A percentile compares a stretch with the other conserved stretches of the same genome.
Conservation (phyloP, 1,140 invertebrate genomes). For the Calliopsis andreniformis region DNA sequence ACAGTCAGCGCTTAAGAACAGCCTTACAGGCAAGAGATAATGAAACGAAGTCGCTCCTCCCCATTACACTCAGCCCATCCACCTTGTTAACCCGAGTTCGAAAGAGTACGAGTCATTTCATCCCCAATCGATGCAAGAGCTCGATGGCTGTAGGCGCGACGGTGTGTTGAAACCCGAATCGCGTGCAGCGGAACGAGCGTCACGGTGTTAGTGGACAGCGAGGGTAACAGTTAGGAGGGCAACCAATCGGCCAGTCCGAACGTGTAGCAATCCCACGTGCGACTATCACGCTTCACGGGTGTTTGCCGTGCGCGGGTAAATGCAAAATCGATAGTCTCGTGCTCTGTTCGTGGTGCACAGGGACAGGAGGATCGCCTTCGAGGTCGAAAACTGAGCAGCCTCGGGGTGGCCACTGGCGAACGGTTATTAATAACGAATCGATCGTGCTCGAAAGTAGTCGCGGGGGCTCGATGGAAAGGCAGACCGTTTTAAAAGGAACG, state of each 20-base stretch:
- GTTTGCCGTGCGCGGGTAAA: slow-evolving; percentile 73
- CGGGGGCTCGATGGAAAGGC: slow-evolving; percentile 23
- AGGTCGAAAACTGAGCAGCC: slow-evolving; percentile 73
- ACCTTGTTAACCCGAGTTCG: too few species aligned
- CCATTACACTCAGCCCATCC: too few species aligned
- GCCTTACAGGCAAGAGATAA: too few species aligned
- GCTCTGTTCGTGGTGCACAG: slow-evolving; percentile 65
- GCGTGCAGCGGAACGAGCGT: slow-evolving; percentile 25
- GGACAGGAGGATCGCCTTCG: slow-evolving; percentile 70
- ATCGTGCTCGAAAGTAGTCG: slow-evolving; percentile 46
- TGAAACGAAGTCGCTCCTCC: too few species aligned
- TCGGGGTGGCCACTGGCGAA: slow-evolving; percentile 52
- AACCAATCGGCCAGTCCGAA: slow-evolving; percentile 25
- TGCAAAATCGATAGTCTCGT: slow-evolving; percentile 77
- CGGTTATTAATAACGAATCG: slow-evolving; percentile 73
- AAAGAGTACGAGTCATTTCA: not conserved
- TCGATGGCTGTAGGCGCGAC: slow-evolving; percentile 9
- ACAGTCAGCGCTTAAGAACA: too few species aligned
- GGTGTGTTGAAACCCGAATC: slow-evolving; percentile 36
- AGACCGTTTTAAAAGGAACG: slow-evolving; percentile 27
- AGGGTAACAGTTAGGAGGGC: not conserved
- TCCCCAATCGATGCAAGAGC: not conserved
- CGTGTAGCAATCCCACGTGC: slow-evolving; percentile 76
- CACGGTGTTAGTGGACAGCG: too few species aligned
- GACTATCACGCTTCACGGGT: slow-evolving; percentile 79